Evolutionary conservation across 2,888 invertebrate genomes (phyloP).

Genomic region (Petrolisthes cinctipes): DNA sequence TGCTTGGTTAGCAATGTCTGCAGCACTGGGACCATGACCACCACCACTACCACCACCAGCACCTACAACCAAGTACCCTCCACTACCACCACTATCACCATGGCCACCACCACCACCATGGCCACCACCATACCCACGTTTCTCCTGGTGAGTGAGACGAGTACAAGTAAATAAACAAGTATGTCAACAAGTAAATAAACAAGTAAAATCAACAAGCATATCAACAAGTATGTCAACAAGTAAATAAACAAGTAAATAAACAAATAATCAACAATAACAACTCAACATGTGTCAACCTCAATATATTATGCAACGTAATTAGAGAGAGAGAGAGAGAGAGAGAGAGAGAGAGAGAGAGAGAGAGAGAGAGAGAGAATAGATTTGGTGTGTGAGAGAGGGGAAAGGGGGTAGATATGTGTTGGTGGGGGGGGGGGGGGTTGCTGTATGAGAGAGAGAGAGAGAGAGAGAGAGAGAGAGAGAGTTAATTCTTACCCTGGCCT

Average conservation of each 20-base stretch:
- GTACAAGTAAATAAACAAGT: too few relatives aligned
- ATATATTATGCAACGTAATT: neutral
- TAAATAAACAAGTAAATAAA: too few relatives aligned
- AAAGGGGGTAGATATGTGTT: neutral
- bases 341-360: slow-evolving; percentile 25
- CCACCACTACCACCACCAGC: slow-evolving; percentile 45
- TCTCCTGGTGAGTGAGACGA: too few relatives aligned
- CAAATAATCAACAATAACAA: too few relatives aligned
- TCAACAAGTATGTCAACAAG: too few relatives aligned
- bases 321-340: slow-evolving; percentile 1
- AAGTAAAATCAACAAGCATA: too few relatives aligned
- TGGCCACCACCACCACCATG: slow-evolving; percentile 31
- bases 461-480: neutral
- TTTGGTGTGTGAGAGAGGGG: neutral
- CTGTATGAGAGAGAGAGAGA: neutral
- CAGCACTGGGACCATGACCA: slow-evolving; percentile 34
- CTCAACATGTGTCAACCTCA: neutral
- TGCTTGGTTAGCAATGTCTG: slow-evolving; percentile 58
- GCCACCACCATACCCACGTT: slow-evolving; percentile 26
- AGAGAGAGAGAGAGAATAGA: slow-evolving; percentile 18
- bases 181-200: too few relatives aligned
- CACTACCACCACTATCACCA: slow-evolving; percentile 23
- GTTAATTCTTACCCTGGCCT: too few relatives aligned
- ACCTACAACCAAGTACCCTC: slow-evolving; percentile 23
- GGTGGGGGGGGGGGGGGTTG: neutral